Evolutionary conservation across 2,797 vertebrate species (phyloP), one percentile per base, ranked within the genome.

Genomic region (Sebastes matsubarae): DNA sequence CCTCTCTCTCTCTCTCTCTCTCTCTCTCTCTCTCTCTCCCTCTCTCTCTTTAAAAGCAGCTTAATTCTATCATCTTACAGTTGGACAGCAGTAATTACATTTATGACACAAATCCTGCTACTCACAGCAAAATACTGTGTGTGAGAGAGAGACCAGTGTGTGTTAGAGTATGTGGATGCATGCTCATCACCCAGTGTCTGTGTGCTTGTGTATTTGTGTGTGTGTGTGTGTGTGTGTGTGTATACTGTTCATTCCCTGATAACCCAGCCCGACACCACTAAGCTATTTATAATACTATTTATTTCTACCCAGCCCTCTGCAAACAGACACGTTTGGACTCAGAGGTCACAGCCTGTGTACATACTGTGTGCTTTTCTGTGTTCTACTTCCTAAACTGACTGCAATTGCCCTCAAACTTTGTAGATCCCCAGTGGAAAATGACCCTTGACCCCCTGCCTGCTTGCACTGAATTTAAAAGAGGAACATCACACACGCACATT

Each of bases 61-160:
- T 96, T 95, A 94, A 95, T 96, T 92, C 91, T 92, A 92, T 96
- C 93, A 93, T 92, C 83, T 90, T 90, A 86, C 83, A 92, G 76
- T 93, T 88, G 92, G 93, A 95, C 92, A 89, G 91, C 92, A 88
- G 92, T 95, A 96, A 96, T 96, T 96, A 94, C 93, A 93, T 95
- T 95, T 95, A 88, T 94, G 95, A 96, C 95, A 96, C 86, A 94
- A 95, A 94, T 95, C 93, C 93, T 90, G 93, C 93, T 90, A 81
- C 88, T 88, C 89, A 72, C 87, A 90, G 91, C 92, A 94, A 84
- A 92, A 91, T 82, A 86, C 77, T 72, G 50, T 86, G 76, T 87
- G 82, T 72, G 12, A 24, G 61, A 9, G n/a, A 14, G 63, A 38
- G 63, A 32, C 29, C 34, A 13, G 61, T 63, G 72, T 70, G 18